These are phyloP conservation scores for Trichonephila inaurata DNA, from an alignment of 1,140 invertebrate genomes.

Conservation along the genomic window DNA sequence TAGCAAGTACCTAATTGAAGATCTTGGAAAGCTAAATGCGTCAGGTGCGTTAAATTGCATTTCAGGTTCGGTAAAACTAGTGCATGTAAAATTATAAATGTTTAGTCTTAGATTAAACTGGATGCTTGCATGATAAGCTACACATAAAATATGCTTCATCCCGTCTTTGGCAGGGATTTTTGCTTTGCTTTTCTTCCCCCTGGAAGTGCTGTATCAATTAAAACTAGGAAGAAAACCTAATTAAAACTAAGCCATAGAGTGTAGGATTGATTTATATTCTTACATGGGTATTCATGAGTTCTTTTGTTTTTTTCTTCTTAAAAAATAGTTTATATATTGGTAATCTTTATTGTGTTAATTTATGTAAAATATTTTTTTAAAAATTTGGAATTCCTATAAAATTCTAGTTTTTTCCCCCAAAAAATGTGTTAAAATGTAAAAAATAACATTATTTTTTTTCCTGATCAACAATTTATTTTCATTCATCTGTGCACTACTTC, in stretches of 20 bases:
- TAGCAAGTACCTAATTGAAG: constrained; percentile 75
- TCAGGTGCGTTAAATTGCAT: constrained; percentile 75
- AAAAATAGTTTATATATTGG: too few species aligned
- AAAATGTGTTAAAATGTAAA: too few species aligned
- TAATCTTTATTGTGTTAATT: too few species aligned
- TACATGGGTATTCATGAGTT: too few species aligned
- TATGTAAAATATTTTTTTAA: too few species aligned
- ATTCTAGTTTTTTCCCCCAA: too few species aligned
- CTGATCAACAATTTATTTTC: too few species aligned
- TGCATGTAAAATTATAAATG: constrained; percentile 63
- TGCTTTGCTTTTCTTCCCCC: not conserved
- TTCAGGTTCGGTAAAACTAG: constrained; percentile 70
- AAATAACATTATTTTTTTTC: too few species aligned
- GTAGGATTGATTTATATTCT: too few species aligned
- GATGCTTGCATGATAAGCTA: constrained; percentile 73
- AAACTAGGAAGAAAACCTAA: not conserved
- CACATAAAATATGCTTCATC: constrained; percentile 8
- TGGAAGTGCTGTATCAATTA: not conserved
- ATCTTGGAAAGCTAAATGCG: constrained; percentile 69
- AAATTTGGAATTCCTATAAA: too few species aligned
- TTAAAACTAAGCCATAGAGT: not conserved
- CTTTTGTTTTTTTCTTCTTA: too few species aligned
- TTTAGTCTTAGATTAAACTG: constrained; percentile 73
- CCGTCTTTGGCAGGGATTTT: not conserved
- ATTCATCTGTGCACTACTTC: too few species aligned